Percentiles rank a stretch among this genome's conserved stretches.
phyloP scores from a whole-genome alignment of 2,113 vertebrate genomes.

The Sterrhoptilus dennistouni region DNA sequence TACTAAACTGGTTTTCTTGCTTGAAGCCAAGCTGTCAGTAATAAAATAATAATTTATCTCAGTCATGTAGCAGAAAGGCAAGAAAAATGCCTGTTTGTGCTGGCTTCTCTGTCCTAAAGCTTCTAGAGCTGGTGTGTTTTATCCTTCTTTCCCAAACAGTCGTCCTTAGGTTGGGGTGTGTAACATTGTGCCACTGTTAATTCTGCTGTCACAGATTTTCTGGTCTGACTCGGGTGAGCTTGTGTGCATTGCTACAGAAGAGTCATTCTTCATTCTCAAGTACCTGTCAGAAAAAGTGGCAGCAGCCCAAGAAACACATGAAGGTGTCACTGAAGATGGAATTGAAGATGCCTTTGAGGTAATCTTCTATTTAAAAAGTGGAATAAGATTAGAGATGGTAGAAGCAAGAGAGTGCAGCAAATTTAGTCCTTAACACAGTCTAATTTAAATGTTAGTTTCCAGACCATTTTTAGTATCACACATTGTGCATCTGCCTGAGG shows the following conservation, averaged over 20 bases:
- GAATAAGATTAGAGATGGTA: not conserved
- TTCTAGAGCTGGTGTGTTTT: not conserved
- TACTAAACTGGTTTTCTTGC: not conserved
- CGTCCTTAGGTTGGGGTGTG: not conserved
- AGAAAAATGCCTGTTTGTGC: not conserved
- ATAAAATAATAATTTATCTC: not conserved
- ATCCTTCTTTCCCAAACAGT: not conserved
- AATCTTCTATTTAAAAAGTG: not conserved
- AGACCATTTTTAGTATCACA: not conserved
- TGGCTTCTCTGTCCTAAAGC: not conserved
- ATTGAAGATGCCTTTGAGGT: constrained; percentile 99
- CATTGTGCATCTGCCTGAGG: not conserved
- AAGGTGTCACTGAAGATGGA: constrained; percentile 96
- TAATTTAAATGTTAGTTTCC: not conserved
- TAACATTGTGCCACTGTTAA: not conserved
- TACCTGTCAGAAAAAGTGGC: constrained; percentile 95
- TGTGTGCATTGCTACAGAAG: constrained; percentile 97
- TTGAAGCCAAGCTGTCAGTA: not conserved
- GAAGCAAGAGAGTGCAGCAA: not conserved
- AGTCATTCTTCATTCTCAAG: constrained; percentile 97
- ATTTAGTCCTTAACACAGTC: not conserved
- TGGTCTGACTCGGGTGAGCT: constrained; percentile 99
- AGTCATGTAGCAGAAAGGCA: not conserved
- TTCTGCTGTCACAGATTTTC: constrained; percentile 85
- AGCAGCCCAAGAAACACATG: constrained; percentile 92